Conservation (phyloP, 2,888 invertebrate genomes). For the Perithous albicinctus region DNA sequence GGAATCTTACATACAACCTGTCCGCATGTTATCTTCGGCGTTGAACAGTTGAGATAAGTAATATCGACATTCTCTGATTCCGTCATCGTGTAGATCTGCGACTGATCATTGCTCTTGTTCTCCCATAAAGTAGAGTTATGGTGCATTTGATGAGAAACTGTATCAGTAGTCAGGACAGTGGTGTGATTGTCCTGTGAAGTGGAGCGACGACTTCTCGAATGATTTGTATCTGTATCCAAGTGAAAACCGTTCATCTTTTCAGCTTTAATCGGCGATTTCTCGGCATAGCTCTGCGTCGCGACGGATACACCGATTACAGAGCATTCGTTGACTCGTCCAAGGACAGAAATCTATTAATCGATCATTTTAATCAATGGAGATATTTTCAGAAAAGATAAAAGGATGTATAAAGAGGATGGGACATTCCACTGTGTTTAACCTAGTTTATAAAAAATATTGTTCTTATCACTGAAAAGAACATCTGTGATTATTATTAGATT, state of each 20-base stretch:
- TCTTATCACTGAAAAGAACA: no score
- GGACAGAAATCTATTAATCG: conserved; percentile 68
- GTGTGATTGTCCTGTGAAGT: not conserved
- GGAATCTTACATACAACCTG: conserved; percentile 71
- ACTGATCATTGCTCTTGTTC: conserved; percentile 1
- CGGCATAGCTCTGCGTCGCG: conserved; percentile 2
- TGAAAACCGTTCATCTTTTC: conserved; percentile 24
- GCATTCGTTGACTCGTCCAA: conserved; percentile 71
- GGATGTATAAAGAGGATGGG: no score
- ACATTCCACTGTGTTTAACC: no score
- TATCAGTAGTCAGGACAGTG: not conserved
- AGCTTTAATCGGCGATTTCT: not conserved
- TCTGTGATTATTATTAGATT: no score
- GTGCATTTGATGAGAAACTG: not conserved
- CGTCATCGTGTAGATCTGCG: conserved; percentile 39
- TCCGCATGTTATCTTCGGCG: conserved; percentile 68
- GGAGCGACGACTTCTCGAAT: conserved; percentile 41
- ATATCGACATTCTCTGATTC: conserved; percentile 37
- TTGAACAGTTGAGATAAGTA: conserved; percentile 75
- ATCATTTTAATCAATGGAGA: not conserved
- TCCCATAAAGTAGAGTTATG: conserved; percentile 1
- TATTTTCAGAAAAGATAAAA: no score
- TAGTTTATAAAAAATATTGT: no score
- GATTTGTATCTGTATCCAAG: conserved; percentile 41
- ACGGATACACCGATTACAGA: conserved; percentile 50